Conservation (phyloP, 2,797 vertebrate species). For the Choloepus didactylus region DNA sequence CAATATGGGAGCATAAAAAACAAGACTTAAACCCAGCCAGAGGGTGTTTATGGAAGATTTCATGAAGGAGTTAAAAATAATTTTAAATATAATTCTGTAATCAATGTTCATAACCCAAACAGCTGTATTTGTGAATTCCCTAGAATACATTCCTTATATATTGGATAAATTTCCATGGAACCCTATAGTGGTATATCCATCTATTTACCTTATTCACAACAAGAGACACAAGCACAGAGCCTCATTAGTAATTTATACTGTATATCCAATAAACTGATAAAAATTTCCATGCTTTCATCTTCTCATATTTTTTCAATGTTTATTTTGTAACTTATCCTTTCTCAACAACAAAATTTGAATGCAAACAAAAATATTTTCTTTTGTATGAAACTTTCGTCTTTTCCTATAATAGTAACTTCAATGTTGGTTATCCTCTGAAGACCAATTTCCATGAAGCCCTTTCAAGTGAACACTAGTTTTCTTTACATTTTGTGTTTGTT, state of each 20-base stretch:
- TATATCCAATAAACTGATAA: not conserved
- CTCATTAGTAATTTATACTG: not conserved
- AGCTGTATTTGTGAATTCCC: not conserved
- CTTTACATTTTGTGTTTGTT: no score
- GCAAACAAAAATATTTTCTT: not conserved
- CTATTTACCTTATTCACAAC: not conserved
- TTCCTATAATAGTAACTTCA: not conserved
- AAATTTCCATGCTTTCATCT: not conserved
- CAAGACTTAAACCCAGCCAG: not conserved
- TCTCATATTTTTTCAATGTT: not conserved
- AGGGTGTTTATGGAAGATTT: not conserved
- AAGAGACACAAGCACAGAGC: not conserved
- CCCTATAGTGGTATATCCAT: not conserved
- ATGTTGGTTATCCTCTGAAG: not conserved
- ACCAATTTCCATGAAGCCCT: not conserved
- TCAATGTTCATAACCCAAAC: not conserved
- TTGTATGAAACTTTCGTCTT: not conserved
- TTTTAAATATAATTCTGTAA: not conserved
- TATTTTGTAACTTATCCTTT: not conserved
- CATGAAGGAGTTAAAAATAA: not conserved
- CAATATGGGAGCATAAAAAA: not conserved
- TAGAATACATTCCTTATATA: not conserved
- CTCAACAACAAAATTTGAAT: not conserved
- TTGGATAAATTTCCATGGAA: not conserved
- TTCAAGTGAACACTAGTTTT: not conserved